Conservation (phyloP, 2,888 invertebrate species). For the Gerris lacustris region DNA sequence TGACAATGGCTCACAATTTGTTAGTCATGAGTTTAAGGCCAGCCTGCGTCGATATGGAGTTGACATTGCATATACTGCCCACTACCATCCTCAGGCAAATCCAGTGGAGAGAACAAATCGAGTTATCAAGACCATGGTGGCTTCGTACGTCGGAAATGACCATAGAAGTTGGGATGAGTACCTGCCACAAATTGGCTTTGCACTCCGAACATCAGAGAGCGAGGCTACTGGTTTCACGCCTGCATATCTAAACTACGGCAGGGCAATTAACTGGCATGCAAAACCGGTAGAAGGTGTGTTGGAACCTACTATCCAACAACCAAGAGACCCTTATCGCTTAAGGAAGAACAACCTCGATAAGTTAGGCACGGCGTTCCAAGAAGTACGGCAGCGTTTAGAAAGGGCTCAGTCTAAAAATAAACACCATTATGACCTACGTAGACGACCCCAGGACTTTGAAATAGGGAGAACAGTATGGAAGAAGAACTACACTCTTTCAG, state of each 20-base stretch:
- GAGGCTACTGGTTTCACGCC: constrained; percentile 23
- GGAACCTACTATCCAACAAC: no score
- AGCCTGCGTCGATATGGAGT: constrained; percentile 19
- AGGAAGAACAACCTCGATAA: no score
- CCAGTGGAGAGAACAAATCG: constrained; percentile 30
- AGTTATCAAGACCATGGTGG: constrained; percentile 27
- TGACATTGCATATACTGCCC: constrained; percentile 18
- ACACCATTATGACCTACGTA: no score
- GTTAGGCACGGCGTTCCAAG: no score
- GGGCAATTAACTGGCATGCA: neutral
- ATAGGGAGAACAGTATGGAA: no score
- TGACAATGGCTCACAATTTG: constrained; percentile 30
- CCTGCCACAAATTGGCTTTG: constrained; percentile 26
- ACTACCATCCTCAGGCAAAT: constrained; percentile 30
- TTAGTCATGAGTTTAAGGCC: constrained; percentile 17
- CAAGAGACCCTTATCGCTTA: no score
- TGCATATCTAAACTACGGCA: constrained; percentile 18
- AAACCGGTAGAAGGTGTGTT: no score
- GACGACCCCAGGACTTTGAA: no score
- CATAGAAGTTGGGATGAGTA: constrained; percentile 28
- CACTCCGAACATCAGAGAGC: constrained; percentile 26
- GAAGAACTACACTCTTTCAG: no score
- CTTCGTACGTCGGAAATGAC: constrained; percentile 24
- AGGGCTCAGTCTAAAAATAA: no score
- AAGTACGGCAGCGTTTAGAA: no score